phyloP scores from a whole-genome alignment of 2,113 vertebrate genomes.

The Brachyistius frenatus region DNA sequence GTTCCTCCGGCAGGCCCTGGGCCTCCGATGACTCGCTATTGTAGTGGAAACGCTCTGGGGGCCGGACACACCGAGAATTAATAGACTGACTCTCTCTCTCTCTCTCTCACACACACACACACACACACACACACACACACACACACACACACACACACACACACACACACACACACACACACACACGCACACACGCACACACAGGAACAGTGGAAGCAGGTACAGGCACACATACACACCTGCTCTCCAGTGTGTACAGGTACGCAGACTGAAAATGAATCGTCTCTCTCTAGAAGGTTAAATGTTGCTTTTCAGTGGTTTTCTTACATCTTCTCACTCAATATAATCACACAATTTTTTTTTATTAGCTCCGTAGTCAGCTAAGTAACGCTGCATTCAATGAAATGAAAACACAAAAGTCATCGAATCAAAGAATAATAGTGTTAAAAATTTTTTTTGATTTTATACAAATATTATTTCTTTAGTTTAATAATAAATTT shows the following conservation, averaged over 20 bases:
- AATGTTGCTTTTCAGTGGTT: background rate
- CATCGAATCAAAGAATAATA: no score
- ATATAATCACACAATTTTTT: background rate
- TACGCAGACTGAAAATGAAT: background rate
- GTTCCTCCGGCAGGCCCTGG: conserved; percentile 58
- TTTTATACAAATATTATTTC: no score
- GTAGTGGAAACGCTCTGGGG: conserved; percentile 58
- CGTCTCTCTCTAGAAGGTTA: background rate
- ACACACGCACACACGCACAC: conserved; percentile 11
- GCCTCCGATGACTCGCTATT: conserved; percentile 65
- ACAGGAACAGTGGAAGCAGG: no score
- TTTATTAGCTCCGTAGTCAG: background rate
- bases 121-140: conserved; percentile 2
- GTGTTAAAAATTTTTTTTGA: no score
- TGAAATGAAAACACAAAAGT: no score
- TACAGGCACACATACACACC: background rate
- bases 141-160: conserved; percentile 5
- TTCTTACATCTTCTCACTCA: background rate
- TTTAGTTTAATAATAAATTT: no score
- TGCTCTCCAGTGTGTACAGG: background rate
- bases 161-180: background rate
- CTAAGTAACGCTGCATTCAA: no score
- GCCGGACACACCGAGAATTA: conserved; percentile 63
- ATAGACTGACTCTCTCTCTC: conserved; percentile 44
- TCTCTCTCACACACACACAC: conserved; percentile 13